These are phyloP conservation scores for Macrophya annulata DNA, from an alignment of 2,888 invertebrate genomes.

Conservation along the genomic window DNA sequence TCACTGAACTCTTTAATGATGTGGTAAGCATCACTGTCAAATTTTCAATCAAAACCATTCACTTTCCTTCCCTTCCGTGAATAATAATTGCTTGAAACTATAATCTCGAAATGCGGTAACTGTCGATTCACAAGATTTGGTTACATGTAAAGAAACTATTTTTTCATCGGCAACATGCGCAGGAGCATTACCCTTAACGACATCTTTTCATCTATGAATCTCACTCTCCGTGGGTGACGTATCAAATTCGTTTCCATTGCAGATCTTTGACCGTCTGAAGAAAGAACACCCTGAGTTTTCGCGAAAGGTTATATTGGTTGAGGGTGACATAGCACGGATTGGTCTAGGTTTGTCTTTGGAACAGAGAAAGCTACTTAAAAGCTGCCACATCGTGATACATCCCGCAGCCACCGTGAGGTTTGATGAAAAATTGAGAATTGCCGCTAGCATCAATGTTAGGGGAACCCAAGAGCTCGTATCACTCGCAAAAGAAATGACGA, in stretches of 20 bases:
- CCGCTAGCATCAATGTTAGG: slow-evolving; percentile 86
- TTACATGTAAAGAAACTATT: background rate
- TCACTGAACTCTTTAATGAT: slow-evolving; percentile 74
- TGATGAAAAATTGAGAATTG: slow-evolving; percentile 85
- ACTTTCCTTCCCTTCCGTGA: background rate
- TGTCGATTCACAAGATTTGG: background rate
- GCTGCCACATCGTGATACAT: slow-evolving; percentile 86
- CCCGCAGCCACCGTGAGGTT: slow-evolving; percentile 89
- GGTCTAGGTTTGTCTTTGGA: slow-evolving; percentile 81
- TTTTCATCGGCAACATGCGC: background rate
- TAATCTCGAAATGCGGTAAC: background rate
- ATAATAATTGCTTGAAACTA: background rate
- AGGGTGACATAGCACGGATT: slow-evolving; percentile 80
- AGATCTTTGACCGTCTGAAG: slow-evolving; percentile 81
- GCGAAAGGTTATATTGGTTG: slow-evolving; percentile 82
- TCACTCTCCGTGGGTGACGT: no score
- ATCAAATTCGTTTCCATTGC: slow-evolving; percentile 60
- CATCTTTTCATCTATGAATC: no score
- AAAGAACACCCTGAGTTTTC: slow-evolving; percentile 79
- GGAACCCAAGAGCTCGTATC: slow-evolving; percentile 85
- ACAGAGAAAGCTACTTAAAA: slow-evolving; percentile 79
- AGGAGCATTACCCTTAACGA: no score
- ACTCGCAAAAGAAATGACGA: slow-evolving; percentile 84
- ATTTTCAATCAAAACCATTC: background rate
- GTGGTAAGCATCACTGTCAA: slow-evolving; percentile 68